phyloP scores from a whole-genome alignment of 1,140 invertebrate genomes.

The Ooceraea biroi region DNA sequence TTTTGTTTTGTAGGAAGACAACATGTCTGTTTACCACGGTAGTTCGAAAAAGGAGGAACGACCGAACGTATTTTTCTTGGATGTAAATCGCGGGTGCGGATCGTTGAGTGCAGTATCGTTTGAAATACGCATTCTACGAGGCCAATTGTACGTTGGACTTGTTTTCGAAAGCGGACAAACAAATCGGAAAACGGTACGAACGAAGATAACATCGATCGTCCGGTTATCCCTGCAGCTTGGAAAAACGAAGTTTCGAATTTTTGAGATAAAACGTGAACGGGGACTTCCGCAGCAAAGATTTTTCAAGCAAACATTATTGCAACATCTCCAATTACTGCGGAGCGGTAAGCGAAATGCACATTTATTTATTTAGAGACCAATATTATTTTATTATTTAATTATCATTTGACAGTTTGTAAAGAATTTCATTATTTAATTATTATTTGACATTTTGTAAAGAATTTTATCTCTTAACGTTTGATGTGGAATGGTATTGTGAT shows the following conservation, averaged over 20 bases:
- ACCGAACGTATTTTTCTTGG: background rate
- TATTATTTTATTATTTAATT: too few relatives aligned
- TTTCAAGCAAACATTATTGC: background rate
- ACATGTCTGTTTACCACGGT: background rate
- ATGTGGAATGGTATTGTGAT: background rate
- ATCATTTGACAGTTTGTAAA: background rate
- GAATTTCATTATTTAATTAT: constrained; percentile 2
- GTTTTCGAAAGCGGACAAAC: constrained; percentile 41
- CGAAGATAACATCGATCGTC: constrained; percentile 1
- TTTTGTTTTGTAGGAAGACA: background rate
- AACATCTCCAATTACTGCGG: background rate
- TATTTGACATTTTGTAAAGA: too few relatives aligned
- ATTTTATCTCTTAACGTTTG: background rate
- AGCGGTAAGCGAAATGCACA: too few relatives aligned
- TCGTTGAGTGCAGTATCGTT: constrained; percentile 1
- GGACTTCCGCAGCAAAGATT: background rate
- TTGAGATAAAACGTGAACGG: background rate
- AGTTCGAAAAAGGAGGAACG: background rate
- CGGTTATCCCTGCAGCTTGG: background rate
- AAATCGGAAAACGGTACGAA: constrained; percentile 8
- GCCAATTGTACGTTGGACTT: constrained; percentile 52
- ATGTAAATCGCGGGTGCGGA: background rate
- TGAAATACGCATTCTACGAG: constrained; percentile 25
- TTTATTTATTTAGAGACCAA: too few relatives aligned
- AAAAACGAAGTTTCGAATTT: constrained; percentile 15